Evolutionary conservation across 2,888 invertebrate genomes (phyloP).

Genomic region (Caenorhabditis angaria): DNA sequence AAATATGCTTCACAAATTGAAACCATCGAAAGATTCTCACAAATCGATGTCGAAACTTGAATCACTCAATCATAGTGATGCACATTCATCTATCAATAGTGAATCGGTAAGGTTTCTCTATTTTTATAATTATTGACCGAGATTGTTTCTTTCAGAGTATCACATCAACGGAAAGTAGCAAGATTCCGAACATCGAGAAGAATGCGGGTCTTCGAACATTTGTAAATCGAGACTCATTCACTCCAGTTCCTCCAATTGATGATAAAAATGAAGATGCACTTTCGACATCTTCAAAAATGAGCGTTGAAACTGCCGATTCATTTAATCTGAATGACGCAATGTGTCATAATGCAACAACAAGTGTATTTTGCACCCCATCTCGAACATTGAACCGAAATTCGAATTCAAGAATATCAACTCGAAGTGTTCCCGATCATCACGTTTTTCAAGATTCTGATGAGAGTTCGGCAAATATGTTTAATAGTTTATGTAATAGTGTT

Average conservation of each 20-base stretch:
- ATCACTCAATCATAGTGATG: conserved; percentile 7
- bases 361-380: conserved; percentile 28
- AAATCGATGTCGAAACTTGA: conserved; percentile 26
- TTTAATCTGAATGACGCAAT: conserved; percentile 21
- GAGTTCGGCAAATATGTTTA: conserved; percentile 9
- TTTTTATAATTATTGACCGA: neutral
- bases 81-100: conserved; percentile 31
- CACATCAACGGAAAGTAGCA: conserved; percentile 12
- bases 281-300: conserved; percentile 25
- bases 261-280: neutral
- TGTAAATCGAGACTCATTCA: conserved; percentile 31
- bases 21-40: conserved; percentile 17
- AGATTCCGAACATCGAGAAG: conserved; percentile 26
- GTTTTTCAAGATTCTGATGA: conserved; percentile 10
- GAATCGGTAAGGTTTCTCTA: conserved; percentile 19
- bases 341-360: conserved; percentile 15
- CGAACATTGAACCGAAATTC: conserved; percentile 17
- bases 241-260: conserved; percentile 13
- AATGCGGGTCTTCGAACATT: conserved; percentile 30
- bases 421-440: conserved; percentile 25
- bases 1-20: conserved; percentile 26
- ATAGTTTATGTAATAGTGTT: conserved; percentile 34
- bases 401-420: conserved; percentile 18
- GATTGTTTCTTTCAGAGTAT: conserved; percentile 10
- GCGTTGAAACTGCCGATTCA: conserved; percentile 24